A percentile compares a stretch with the other conserved stretches of the same genome.
Evolutionary conservation across 1,140 invertebrate species (phyloP).

Genomic region (Sinella curviseta): DNA sequence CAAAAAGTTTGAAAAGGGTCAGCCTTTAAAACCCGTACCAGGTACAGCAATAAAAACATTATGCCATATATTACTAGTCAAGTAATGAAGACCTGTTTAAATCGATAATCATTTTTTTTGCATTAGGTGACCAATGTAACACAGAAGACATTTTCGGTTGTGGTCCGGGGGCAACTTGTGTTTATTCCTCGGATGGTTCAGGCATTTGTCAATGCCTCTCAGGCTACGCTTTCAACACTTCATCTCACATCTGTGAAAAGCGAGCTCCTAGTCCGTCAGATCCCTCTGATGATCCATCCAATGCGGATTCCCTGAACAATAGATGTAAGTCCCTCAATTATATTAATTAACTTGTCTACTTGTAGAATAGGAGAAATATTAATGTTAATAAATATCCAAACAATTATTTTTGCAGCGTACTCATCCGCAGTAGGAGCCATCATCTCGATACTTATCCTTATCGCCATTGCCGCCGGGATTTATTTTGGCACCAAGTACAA

Average conservation of each 20-base stretch:
- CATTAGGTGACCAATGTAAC: not conserved
- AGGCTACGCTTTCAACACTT: not conserved
- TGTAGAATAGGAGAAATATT: too few relatives aligned
- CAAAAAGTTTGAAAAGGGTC: not conserved
- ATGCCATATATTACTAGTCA: not conserved
- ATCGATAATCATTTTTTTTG: not conserved
- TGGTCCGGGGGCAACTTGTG: not conserved
- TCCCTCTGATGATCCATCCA: not conserved
- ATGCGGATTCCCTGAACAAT: not conserved
- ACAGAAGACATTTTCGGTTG: not conserved
- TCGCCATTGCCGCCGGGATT: not conserved
- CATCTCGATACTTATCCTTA: not conserved
- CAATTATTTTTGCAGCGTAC: not conserved
- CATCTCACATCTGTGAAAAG: not conserved
- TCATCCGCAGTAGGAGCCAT: conserved; percentile 1
- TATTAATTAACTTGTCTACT: not conserved
- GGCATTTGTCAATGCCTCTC: not conserved
- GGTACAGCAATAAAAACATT: not conserved
- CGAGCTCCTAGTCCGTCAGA: not conserved
- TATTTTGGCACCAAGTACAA: conserved; percentile 16
- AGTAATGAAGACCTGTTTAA: not conserved
- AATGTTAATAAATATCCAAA: too few relatives aligned
- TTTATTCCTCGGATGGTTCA: not conserved
- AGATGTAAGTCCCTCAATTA: not conserved
- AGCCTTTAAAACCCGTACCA: not conserved